Conservation (phyloP, 2,888 invertebrate species). For the Dioctria linearis region DNA sequence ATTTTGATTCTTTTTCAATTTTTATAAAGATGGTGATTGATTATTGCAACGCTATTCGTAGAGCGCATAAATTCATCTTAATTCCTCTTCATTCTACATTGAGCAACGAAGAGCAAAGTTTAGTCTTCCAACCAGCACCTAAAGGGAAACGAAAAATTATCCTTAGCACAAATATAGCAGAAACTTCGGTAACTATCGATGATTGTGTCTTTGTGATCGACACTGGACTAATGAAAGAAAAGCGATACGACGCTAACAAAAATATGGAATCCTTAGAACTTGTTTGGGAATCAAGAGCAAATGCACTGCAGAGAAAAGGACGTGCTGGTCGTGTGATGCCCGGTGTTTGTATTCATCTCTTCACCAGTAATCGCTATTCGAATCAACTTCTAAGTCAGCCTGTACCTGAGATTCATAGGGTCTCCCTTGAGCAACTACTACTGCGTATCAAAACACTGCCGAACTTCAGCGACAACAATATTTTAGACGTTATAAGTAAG, state of each 20-base stretch:
- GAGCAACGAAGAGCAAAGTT: conserved; percentile 86
- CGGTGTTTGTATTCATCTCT: conserved; percentile 88
- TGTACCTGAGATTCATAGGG: conserved; percentile 90
- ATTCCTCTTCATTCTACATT: conserved; percentile 91
- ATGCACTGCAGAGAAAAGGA: conserved; percentile 90
- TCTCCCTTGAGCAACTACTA: conserved; percentile 88
- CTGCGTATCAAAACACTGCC: conserved; percentile 81
- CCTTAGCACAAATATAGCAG: conserved; percentile 93
- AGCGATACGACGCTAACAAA: conserved; percentile 77
- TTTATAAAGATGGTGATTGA: conserved; percentile 56
- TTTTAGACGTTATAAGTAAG: conserved; percentile 65
- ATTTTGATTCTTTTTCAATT: background rate
- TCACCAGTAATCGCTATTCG: conserved; percentile 80
- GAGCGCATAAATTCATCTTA: conserved; percentile 77
- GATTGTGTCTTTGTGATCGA: conserved; percentile 97
- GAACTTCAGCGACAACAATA: conserved; percentile 65
- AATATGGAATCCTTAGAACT: conserved; percentile 91
- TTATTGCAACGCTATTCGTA: conserved; percentile 60
- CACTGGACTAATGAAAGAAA: conserved; percentile 93
- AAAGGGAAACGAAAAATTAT: conserved; percentile 87
- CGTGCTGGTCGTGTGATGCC: conserved; percentile 92
- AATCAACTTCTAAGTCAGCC: conserved; percentile 82
- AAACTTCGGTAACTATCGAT: conserved; percentile 96
- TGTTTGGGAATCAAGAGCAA: conserved; percentile 92
- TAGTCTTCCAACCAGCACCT: conserved; percentile 80